These are phyloP conservation scores for Acrossocheilus fasciatus DNA, from an alignment of 2,797 vertebrate genomes.

Conservation along the genomic window DNA sequence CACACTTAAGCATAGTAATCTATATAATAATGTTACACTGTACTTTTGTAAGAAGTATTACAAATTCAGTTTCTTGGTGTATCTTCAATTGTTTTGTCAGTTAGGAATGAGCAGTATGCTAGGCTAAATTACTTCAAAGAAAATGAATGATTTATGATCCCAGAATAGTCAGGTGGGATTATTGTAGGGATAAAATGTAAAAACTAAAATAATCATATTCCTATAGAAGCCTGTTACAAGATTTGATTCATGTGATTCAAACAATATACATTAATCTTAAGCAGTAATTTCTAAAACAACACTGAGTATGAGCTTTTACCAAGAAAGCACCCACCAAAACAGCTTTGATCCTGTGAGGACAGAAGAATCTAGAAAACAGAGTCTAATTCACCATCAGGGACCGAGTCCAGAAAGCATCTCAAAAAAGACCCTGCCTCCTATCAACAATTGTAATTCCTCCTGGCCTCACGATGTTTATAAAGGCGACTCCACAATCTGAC, in stretches of 20 bases:
- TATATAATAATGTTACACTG: not conserved
- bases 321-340: constrained; percentile 15
- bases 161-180: not conserved
- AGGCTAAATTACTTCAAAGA: not conserved
- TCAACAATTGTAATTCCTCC: constrained; percentile 58
- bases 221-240: not conserved
- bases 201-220: not conserved
- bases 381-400: constrained; percentile 44
- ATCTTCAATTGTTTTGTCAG: not conserved
- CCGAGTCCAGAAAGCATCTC: constrained; percentile 18
- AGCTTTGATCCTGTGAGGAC: constrained; percentile 38
- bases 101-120: not conserved
- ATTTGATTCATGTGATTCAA: not conserved
- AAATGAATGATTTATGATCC: not conserved
- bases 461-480: constrained; percentile 68
- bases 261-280: not conserved
- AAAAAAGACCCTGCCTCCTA: constrained; percentile 66
- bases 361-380: constrained; percentile 39
- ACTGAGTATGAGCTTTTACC: not conserved
- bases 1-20: not conserved
- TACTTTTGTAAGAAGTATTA: not conserved
- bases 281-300: not conserved
- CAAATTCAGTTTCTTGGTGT: not conserved
- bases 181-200: not conserved
- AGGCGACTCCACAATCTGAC: constrained; percentile 28